phyloP scores from a whole-genome alignment of 2,888 invertebrate genomes.

The Xestia c-nigrum region DNA sequence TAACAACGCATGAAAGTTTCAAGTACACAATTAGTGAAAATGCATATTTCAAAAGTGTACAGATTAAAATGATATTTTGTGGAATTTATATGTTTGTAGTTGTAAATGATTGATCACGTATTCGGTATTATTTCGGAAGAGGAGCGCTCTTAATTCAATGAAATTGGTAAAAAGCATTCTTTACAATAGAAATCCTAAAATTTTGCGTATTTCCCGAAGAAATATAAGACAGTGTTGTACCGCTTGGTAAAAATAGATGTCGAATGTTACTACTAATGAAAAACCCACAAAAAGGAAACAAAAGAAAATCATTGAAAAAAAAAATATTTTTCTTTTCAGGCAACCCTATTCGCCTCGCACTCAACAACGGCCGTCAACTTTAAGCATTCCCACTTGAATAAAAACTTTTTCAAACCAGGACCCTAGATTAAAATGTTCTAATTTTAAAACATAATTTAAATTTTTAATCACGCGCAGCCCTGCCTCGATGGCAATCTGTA shows the following conservation, averaged over 20 bases:
- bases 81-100: slow-evolving; percentile 7
- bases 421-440: slow-evolving; percentile 70
- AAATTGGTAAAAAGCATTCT: neutral
- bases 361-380: slow-evolving; percentile 71
- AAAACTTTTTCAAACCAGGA: slow-evolving; percentile 67
- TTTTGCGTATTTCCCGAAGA: neutral
- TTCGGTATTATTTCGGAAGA: neutral
- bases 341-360: slow-evolving; percentile 66
- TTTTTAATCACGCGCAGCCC: slow-evolving; percentile 76
- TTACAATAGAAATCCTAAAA: neutral
- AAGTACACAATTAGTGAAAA: slow-evolving; percentile 47
- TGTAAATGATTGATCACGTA: neutral
- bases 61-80: neutral
- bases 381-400: slow-evolving; percentile 74
- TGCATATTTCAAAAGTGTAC: slow-evolving; percentile 22
- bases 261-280: neutral
- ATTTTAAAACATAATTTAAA: slow-evolving; percentile 67
- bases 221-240: no score
- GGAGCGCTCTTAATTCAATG: neutral
- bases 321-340: slow-evolving; percentile 9
- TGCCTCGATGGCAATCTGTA: slow-evolving; percentile 80
- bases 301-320: slow-evolving; percentile 7
- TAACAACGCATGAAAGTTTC: slow-evolving; percentile 4
- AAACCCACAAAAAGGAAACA: neutral
- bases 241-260: neutral